Evolutionary conservation across 1,140 invertebrate genomes (phyloP).

Genomic region (Drosophila obscura): DNA sequence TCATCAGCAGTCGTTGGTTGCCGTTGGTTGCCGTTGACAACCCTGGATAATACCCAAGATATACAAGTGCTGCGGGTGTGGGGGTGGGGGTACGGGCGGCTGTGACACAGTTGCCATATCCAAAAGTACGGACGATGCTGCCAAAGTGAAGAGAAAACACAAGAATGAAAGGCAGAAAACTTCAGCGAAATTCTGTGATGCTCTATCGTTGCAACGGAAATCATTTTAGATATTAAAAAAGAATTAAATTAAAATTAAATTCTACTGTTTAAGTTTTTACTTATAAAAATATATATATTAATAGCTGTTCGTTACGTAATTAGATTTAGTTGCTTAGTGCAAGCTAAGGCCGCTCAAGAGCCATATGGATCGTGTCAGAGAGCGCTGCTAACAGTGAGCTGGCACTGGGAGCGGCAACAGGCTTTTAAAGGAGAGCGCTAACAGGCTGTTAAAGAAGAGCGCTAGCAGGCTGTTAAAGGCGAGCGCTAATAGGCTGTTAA

Average conservation of each 20-base stretch:
- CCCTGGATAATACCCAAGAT: constrained; percentile 69
- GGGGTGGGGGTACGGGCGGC: constrained; percentile 3
- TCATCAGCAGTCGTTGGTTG: constrained; percentile 57
- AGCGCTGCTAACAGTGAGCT: too few species aligned
- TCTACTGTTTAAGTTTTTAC: too few species aligned
- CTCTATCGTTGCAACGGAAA: constrained; percentile 6
- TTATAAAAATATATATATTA: background rate
- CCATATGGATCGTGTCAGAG: background rate
- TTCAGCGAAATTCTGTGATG: background rate
- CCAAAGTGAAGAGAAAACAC: constrained; percentile 49
- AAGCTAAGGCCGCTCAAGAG: too few species aligned
- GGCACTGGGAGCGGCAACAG: too few species aligned
- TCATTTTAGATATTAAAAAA: background rate
- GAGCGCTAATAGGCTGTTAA: too few species aligned
- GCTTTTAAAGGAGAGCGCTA: too few species aligned
- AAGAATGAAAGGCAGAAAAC: constrained; percentile 5
- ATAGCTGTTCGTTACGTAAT: too few species aligned
- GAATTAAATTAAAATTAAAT: background rate
- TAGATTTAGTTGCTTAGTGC: too few species aligned
- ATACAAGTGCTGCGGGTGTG: constrained; percentile 36
- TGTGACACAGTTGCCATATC: constrained; percentile 66
- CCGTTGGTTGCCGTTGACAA: constrained; percentile 60
- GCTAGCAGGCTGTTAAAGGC: too few species aligned
- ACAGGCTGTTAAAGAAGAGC: too few species aligned
- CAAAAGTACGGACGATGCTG: constrained; percentile 67